Base-by-base conservation (phyloP, 2,888 invertebrate genomes). In the Andrena fulva region DNA sequence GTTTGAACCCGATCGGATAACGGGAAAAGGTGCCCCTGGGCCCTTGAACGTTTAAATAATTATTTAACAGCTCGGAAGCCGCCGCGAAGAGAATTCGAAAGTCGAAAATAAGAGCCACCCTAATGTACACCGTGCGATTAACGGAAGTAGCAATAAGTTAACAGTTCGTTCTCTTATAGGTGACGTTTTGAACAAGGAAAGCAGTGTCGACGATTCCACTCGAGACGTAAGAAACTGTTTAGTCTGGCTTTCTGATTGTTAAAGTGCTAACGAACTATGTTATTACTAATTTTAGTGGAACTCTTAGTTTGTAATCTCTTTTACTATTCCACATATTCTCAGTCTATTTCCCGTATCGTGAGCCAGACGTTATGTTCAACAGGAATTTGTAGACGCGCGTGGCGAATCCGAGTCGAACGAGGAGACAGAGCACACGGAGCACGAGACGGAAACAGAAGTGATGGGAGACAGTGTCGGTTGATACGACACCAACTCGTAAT, bases 321-420 rank as follows among this genome's bases (percentile, higher is more conserved):
- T 31, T 50, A n/a, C 31, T 42, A 16, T 29, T 4, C 2, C 7
- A 16, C 4, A 27, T 4, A 7, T 59, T 20, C 10, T 7, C 20
- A 29, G 10, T n/a, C n/a, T 35, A 52, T 24, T 24, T 63, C 8
- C 60, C 6, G 35, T 8, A 31, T 33, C 5, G 20, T 60, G 33
- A 52, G 24, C 35, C 31, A 60, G 35, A 29, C 24, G 7, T 70
- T 31, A 71, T 86, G 52, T 83, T 77, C 20, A 20, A 50, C 78
- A 94, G 94, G 94, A 93, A 88, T 94, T 94, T 89, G 91, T 93
- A 85, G 94, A 94, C 87, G 93, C 92, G 27, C 91, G 92, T 52
- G 92, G 90, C 31, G 93, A 93, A 77, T 86, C 90, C 2, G 91
- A 91, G 67, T 77, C 80, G 5, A 91, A 90, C 24, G 89, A 85